Percentiles rank a stretch among this genome's conserved stretches.
phyloP scores from a whole-genome alignment of 2,113 vertebrate species.

The Gracilinanus agilis region DNA sequence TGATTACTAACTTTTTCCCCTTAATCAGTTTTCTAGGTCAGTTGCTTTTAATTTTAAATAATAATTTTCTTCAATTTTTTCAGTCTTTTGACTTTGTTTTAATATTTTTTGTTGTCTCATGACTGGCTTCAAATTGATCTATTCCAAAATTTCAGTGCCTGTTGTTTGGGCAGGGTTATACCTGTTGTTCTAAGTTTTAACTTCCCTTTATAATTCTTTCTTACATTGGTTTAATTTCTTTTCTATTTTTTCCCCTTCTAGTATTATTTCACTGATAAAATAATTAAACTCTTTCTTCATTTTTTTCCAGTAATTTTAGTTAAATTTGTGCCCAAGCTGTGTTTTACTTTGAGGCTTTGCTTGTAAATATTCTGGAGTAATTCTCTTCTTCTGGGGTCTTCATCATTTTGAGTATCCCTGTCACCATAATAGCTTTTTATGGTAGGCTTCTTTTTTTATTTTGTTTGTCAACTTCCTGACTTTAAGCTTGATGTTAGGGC shows the following conservation, averaged over 20 bases:
- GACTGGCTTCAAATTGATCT: not conserved
- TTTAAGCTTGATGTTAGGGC: not conserved
- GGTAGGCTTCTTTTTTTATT: not conserved
- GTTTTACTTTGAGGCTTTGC: not conserved
- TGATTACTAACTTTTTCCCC: not conserved
- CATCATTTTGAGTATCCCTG: not conserved
- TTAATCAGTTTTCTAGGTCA: not conserved
- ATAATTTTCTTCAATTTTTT: not conserved
- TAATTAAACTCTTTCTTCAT: not conserved
- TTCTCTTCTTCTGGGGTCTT: not conserved
- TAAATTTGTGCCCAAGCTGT: not conserved
- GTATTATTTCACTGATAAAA: not conserved
- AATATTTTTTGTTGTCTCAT: not conserved
- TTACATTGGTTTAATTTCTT: not conserved
- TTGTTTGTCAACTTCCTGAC: not conserved
- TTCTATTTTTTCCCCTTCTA: not conserved
- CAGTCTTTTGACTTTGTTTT: not conserved
- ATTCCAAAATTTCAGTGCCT: not conserved
- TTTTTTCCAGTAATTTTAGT: not conserved
- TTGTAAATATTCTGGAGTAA: not conserved
- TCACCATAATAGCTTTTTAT: not conserved
- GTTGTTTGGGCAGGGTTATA: not conserved
- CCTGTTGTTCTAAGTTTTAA: not conserved
- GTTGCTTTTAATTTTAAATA: not conserved
- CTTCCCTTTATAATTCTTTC: not conserved